phyloP scores from a whole-genome alignment of 2,797 vertebrate species.

The Poeciliopsis paucimaculata region DNA sequence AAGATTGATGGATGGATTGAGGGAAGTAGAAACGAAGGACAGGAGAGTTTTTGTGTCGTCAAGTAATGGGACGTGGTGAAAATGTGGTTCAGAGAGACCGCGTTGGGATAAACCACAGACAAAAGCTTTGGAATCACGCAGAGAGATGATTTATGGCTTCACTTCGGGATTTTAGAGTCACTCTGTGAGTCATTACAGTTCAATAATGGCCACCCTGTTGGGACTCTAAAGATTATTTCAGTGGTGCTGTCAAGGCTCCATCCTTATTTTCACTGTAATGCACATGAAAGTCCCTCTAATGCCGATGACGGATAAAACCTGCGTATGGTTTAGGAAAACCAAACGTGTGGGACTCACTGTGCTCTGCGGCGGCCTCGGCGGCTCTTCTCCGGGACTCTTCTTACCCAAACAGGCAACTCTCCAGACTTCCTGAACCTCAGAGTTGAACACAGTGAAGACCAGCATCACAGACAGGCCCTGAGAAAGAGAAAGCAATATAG shows the following conservation, averaged over 20 bases:
- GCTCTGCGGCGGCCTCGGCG: conserved; percentile 83
- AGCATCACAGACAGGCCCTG: conserved; percentile 90
- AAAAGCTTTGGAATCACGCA: conserved; percentile 9
- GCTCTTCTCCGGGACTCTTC: conserved; percentile 88
- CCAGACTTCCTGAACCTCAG: conserved; percentile 93
- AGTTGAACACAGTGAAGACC: conserved; percentile 92
- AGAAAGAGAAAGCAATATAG: not conserved
- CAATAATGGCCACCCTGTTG: not conserved
- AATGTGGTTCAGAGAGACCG: conserved; percentile 2
- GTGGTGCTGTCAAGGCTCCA: not conserved
- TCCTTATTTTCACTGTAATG: not conserved
- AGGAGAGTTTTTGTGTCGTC: conserved; percentile 42
- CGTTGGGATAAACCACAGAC: conserved; percentile 9
- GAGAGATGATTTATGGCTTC: conserved; percentile 13
- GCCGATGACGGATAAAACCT: not conserved
- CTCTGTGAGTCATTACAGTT: not conserved
- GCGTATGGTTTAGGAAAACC: not conserved
- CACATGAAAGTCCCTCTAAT: not conserved
- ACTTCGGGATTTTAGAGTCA: conserved; percentile 6
- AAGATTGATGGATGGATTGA: conserved; percentile 61
- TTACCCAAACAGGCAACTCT: conserved; percentile 88
- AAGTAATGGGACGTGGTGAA: conserved; percentile 40
- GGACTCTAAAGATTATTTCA: not conserved
- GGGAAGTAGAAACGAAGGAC: conserved; percentile 47
- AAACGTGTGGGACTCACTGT: conserved; percentile 67